These are phyloP conservation scores for Acanthococcus lagerstroemiae DNA, from an alignment of 2,888 invertebrate genomes.

Conservation along the genomic window DNA sequence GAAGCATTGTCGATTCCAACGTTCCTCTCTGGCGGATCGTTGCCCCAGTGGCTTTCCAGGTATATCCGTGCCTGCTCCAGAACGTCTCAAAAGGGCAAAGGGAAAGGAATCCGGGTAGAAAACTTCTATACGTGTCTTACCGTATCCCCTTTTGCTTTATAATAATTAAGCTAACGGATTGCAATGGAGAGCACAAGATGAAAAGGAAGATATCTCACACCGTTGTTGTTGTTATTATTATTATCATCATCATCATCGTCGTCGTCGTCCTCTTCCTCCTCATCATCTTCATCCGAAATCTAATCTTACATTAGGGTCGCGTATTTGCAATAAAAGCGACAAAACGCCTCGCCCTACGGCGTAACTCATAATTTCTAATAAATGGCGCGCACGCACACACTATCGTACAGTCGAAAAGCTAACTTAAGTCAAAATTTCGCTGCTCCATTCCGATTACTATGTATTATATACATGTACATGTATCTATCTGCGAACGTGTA, in stretches of 20 bases:
- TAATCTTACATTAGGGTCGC: conserved; percentile 29
- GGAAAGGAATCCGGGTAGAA: too few species aligned
- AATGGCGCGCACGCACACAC: conserved; percentile 7
- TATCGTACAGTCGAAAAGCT: not conserved
- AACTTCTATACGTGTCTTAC: too few species aligned
- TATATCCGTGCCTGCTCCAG: too few species aligned
- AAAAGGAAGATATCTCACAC: not conserved
- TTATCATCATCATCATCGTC: too few species aligned
- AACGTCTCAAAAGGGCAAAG: too few species aligned
- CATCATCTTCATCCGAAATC: conserved; percentile 13
- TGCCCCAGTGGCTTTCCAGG: too few species aligned
- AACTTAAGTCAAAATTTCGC: not conserved
- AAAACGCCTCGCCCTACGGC: conserved; percentile 22
- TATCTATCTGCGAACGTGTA: conserved; percentile 1
- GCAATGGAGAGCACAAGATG: not conserved
- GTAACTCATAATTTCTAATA: conserved; percentile 28
- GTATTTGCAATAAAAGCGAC: conserved; percentile 29
- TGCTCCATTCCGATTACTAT: too few species aligned
- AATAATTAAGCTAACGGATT: conserved; percentile 25
- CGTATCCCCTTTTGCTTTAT: not conserved
- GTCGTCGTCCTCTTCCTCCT: not conserved
- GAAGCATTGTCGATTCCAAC: too few species aligned
- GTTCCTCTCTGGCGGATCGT: too few species aligned
- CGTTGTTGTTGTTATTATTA: conserved; percentile 11
- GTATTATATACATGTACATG: too few species aligned